Evolutionary conservation across 2,113 vertebrate species (phyloP), one percentile per base, ranked within the genome.

Genomic region (Platycercus adscitus): DNA sequence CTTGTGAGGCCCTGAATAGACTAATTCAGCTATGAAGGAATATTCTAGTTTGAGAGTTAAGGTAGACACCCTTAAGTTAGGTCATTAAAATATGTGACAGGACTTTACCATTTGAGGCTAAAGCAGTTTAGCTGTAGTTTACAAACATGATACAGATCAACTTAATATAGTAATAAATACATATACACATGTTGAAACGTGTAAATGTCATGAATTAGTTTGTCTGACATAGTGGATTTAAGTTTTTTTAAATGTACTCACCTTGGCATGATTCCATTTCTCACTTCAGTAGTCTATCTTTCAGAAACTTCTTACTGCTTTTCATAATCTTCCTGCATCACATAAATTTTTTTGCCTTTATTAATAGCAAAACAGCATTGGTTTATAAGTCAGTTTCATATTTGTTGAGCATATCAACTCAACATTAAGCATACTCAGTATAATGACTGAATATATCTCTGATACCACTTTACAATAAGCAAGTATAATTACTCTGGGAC

Each of bases 281-380:
- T 43, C 8, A 25, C 1, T 84, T 84, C 53, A 46, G 7, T 64
- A 46, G 5, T 23, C 12, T 84, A 5, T 16, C 31, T 71, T 84
- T 84, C 11, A 81, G 68, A 72, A 83, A 63, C 4, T 82, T 77
- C 5, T 11, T 63, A 9, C 33, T 19, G 66, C 3, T 64, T 76
- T 71, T 33, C 4, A 29, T 71, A 71, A 76, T 9, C 2, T 75
- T 87, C 37, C 28, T 20, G 13, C 21, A 61, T 44, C 17, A 18
- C 18, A 17, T 4, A 13, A 3, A 0, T 17, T 71, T 82, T 76
- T 69, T 43, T 1, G 1, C 6, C 2, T 65, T 52, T 60, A 53
- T 58, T 60, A 53, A 17, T 60, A 46, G 31, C 60, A 76, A 70
- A 35, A 10, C 11, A 17, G 16, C 1, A 33, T 50, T 89, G 7